These are phyloP conservation scores for Drosophila kepulauana DNA, from an alignment of 1,140 invertebrate species.

Conservation along the genomic window DNA sequence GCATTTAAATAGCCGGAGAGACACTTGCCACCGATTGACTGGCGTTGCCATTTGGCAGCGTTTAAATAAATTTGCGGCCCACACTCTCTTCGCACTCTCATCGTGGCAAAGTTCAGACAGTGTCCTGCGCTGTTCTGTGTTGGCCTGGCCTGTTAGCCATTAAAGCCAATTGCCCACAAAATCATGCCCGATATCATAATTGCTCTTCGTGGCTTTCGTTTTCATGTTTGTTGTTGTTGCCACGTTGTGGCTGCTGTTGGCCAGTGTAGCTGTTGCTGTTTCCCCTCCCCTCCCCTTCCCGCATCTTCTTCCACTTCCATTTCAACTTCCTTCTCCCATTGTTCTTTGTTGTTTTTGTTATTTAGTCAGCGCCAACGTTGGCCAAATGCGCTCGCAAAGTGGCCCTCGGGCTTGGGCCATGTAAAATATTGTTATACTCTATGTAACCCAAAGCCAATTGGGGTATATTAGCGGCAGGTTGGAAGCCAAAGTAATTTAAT, in stretches of 20 bases:
- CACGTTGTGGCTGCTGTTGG: conserved; percentile 11
- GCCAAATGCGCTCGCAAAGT: conserved; percentile 49
- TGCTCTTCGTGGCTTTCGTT: conserved; percentile 76
- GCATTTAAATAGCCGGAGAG: conserved; percentile 59
- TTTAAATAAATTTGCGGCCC: conserved; percentile 77
- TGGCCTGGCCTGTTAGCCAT: conserved; percentile 55
- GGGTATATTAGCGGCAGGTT: conserved; percentile 23
- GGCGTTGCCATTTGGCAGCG: conserved; percentile 74
- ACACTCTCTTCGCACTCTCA: conserved; percentile 9
- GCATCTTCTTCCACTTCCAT: neutral
- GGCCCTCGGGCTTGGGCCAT: conserved; percentile 59
- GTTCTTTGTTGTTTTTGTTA: conserved; percentile 46
- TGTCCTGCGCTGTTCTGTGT: neutral
- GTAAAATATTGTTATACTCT: conserved; percentile 75
- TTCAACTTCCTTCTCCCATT: neutral
- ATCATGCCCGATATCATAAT: conserved; percentile 83
- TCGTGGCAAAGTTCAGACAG: neutral
- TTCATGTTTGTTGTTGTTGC: conserved; percentile 23
- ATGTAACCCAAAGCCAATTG: neutral
- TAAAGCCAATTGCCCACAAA: conserved; percentile 83
- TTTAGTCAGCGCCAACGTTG: conserved; percentile 72
- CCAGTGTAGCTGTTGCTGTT: conserved; percentile 23
- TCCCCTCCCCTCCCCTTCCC: neutral
- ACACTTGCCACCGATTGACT: conserved; percentile 69
- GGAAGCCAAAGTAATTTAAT: neutral